Evolutionary conservation across 2,888 invertebrate species (phyloP), one percentile per base, ranked within the genome.

Genomic region (Fragum sueziense): DNA sequence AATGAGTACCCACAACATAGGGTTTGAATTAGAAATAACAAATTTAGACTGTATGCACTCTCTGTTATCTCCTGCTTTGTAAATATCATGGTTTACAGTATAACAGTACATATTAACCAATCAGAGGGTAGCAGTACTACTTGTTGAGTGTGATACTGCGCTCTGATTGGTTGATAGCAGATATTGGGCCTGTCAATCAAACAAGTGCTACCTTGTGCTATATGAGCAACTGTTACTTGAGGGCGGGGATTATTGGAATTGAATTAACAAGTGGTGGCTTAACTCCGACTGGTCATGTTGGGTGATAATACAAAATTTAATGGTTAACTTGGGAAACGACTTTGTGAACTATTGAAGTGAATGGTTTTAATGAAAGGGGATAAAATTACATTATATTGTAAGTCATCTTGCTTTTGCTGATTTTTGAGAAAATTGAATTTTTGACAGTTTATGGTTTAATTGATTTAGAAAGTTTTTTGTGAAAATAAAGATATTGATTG

Each of bases 231-330:
- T 65, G 65, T 65, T 65, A 65, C 65, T 41, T 6, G 33, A n/a
- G 27, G 65, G 65, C 41, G 65, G 22, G 29, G 65, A 20, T 27
- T 52, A 57, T 52, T 41, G 41, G 14, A 52, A 51, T 31, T 68
- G 68, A 47, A 52, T 51, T 69, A 69, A 69, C 69, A 69, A 69
- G 69, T 69, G 69, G 69, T 69, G 65, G 65, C 27, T 25, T 65
- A 65, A 41, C 65, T 33, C n/a, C 41, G n/a, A 22, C n/a, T n/a
- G 27, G 25, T 41, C 41, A 65, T 41, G 65, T 47, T 65, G 65
- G 37, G 41, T n/a, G n/a, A 41, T 27, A 25, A 37, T 33, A 65
- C 22, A 65, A 41, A 57, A 37, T 41, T 65, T 27, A 65, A 65
- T 65, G 65, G 65, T n/a, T 27, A 41, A 65, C 22, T n/a, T n/a